Evolutionary conservation across 2,888 invertebrate species (phyloP), one percentile per base, ranked within the genome.

Genomic region (Bombyx huttoni): DNA sequence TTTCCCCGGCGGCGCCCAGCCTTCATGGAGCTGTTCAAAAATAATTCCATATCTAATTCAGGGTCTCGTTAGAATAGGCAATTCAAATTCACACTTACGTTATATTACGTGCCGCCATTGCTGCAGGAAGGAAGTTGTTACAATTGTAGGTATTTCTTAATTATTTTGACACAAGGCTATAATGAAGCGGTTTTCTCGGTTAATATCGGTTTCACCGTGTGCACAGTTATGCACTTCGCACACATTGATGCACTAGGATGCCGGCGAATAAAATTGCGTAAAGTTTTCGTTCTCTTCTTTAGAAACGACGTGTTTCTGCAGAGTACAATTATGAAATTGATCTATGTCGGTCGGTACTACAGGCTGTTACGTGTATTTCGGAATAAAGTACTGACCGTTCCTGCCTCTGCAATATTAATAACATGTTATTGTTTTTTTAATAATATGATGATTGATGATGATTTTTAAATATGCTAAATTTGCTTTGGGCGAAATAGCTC

Each of bases 1-100:
- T 78, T 81, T 77, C 76, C 51, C 54, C 59, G 59, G 58, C 60
- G 56, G 54, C 52, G 48, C 54, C 60, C 59, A 58, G 50, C 56
- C 51, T 49, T 53, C 50, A 33, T 13, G 48, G 56, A 58, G 50
- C 63, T 55, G 53, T 58, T 52, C 53, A 49, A 13, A 40, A 13
- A 34, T 33, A 24, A 47, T 13, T 47, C 47, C 49, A 51, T 40
- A 47, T 47, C 40, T 46, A 52, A 13, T 12, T 13, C 40, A 24
- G 47, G 56, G 33, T 57, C 54, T 48, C 24, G n/a, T n/a, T 52
- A 52, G 49, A 49, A 49, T 59, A 54, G 64, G 14, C 45, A 14
- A 35, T 33, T 48, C 48, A 48, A 53, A 53, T 48, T 53, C 13
- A 48, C 49, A 49, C 47, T 55, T 45, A 51, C 46, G 48, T 52